Conservation (phyloP, 2,113 vertebrate species). For the Oceanites oceanicus region DNA sequence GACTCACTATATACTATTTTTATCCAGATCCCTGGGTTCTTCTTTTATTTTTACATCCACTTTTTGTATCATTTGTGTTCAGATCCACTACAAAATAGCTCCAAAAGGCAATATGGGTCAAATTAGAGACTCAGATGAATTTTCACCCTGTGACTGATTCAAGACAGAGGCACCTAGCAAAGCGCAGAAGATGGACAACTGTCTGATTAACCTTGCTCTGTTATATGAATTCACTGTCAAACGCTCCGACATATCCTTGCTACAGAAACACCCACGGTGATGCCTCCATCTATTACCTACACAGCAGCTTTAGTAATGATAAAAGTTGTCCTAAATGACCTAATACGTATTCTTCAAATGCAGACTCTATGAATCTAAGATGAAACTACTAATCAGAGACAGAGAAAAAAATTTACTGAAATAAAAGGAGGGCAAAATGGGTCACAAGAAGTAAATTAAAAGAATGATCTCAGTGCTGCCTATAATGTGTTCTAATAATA, state of each 20-base stretch:
- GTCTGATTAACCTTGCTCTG: not conserved
- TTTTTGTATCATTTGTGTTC: not conserved
- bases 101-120: not conserved
- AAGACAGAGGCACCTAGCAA: not conserved
- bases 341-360: not conserved
- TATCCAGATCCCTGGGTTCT: not conserved
- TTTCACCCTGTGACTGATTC: not conserved
- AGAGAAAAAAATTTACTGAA: not conserved
- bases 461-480: not conserved
- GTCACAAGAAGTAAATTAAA: constrained; percentile 17
- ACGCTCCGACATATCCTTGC: not conserved
- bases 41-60: not conserved
- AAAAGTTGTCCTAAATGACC: not conserved
- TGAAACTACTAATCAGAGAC: not conserved
- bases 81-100: not conserved
- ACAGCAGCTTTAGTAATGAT: not conserved
- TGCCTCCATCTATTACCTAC: not conserved
- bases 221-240: not conserved
- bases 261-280: rapidly evolving
- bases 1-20: constrained; percentile 10
- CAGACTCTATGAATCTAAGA: not conserved
- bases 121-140: not conserved
- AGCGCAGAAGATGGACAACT: not conserved
- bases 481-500: constrained; percentile 17
- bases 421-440: constrained; percentile 9